Evolutionary conservation across 2,888 invertebrate species (phyloP).

Genomic region (Agonopterix heracliana): DNA sequence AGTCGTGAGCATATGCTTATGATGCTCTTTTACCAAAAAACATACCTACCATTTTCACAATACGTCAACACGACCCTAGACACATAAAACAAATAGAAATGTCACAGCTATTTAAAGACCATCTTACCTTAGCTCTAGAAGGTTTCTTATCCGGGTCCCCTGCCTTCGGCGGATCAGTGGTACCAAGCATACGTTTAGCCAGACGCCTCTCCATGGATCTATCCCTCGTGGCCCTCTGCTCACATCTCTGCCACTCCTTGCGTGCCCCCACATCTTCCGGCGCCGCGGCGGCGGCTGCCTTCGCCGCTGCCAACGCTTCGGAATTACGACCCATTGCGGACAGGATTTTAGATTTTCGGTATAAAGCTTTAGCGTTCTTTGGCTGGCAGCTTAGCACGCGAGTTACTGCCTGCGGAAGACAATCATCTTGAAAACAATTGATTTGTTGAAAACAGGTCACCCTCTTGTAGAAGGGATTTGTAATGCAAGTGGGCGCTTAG

Average conservation of each 20-base stretch:
- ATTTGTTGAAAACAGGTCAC: too few species aligned
- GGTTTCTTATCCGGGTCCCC: conserved; percentile 53
- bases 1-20: too few species aligned
- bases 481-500: too few species aligned
- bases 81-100: too few species aligned
- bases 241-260: conserved; percentile 59
- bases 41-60: too few species aligned
- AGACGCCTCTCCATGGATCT: conserved; percentile 68
- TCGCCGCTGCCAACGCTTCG: conserved; percentile 79
- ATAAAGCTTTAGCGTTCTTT: conserved; percentile 92
- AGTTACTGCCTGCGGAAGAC: conserved; percentile 80
- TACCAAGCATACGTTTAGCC: conserved; percentile 68
- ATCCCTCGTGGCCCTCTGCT: conserved; percentile 46
- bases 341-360: conserved; percentile 80
- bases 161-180: conserved; percentile 16
- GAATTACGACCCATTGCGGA: conserved; percentile 76
- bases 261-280: conserved; percentile 55
- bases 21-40: too few species aligned
- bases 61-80: too few species aligned
- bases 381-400: conserved; percentile 90
- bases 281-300: conserved; percentile 54
- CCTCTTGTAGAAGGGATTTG: not conserved
- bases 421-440: too few species aligned
- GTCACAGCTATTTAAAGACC: not conserved
- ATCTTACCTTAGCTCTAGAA: conserved; percentile 47